phyloP scores from a whole-genome alignment of 2,888 invertebrate genomes.

The Parnassius orleans region DNA sequence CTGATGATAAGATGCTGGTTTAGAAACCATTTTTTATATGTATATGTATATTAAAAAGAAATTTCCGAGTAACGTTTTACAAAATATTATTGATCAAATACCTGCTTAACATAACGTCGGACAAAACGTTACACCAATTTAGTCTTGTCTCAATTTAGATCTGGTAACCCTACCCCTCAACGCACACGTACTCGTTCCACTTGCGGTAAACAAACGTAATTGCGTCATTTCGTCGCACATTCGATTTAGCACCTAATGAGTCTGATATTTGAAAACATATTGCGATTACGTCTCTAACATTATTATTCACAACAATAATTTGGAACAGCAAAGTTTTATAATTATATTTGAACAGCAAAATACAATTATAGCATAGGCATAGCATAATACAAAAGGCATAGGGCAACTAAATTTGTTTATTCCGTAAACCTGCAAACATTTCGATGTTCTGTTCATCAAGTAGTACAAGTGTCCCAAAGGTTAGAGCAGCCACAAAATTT shows the following conservation, averaged over 20 bases:
- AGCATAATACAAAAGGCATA: too few relatives aligned
- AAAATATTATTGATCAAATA: too few relatives aligned
- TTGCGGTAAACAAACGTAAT: slow-evolving; percentile 70
- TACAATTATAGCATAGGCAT: too few relatives aligned
- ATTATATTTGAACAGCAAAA: slow-evolving; percentile 22
- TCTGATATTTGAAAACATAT: slow-evolving; percentile 37
- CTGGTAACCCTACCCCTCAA: slow-evolving; percentile 21
- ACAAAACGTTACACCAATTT: slow-evolving; percentile 52
- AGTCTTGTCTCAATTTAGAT: slow-evolving; percentile 19
- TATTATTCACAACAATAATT: slow-evolving; percentile 53
- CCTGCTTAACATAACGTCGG: background rate
- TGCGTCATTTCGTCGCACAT: slow-evolving; percentile 57
- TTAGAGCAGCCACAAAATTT: too few relatives aligned
- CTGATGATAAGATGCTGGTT: too few relatives aligned
- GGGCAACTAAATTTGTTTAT: too few relatives aligned
- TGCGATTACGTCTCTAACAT: slow-evolving; percentile 43
- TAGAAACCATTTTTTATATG: too few relatives aligned
- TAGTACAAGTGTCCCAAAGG: too few relatives aligned
- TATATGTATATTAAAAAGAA: too few relatives aligned
- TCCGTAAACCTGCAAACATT: too few relatives aligned
- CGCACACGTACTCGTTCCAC: slow-evolving; percentile 45
- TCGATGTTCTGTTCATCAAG: too few relatives aligned
- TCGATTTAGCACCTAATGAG: slow-evolving; percentile 48
- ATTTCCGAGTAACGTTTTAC: too few relatives aligned
- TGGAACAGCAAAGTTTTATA: slow-evolving; percentile 28